Conservation (phyloP, 1,140 invertebrate species). For the Phocides pigmalion region DNA sequence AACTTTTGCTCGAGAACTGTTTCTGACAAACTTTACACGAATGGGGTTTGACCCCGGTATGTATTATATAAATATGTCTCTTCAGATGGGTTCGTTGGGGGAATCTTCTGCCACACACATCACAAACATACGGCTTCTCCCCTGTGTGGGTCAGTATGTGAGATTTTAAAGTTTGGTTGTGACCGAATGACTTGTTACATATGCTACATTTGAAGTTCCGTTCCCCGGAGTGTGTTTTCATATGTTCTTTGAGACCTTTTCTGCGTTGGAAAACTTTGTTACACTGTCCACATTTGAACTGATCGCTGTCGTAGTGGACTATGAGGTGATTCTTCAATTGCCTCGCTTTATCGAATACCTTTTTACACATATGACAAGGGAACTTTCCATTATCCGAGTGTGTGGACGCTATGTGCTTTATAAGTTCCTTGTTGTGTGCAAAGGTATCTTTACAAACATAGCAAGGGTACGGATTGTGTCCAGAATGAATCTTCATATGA, state of each 20-base stretch:
- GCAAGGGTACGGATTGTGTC: constrained; percentile 78
- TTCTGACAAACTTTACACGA: constrained; percentile 94
- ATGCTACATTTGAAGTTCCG: constrained; percentile 87
- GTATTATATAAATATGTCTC: constrained; percentile 92
- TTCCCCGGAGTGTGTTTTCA: constrained; percentile 74
- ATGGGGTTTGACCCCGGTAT: constrained; percentile 93
- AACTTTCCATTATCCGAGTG: constrained; percentile 53
- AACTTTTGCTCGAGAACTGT: constrained; percentile 89
- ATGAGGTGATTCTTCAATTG: constrained; percentile 63
- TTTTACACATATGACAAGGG: constrained; percentile 56
- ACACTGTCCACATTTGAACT: constrained; percentile 63
- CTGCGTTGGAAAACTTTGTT: constrained; percentile 63
- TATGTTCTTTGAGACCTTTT: constrained; percentile 72
- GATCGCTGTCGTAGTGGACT: constrained; percentile 54
- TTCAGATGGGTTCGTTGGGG: constrained; percentile 91
- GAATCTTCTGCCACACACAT: constrained; percentile 91
- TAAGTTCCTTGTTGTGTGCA: constrained; percentile 60
- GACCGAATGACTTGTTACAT: constrained; percentile 89
- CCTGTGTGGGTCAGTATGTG: constrained; percentile 94
- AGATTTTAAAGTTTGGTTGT: constrained; percentile 90
- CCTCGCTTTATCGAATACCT: constrained; percentile 56
- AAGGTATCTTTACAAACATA: constrained; percentile 57
- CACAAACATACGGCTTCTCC: constrained; percentile 94
- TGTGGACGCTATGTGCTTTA: constrained; percentile 53
- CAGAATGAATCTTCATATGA: constrained; percentile 62